Evolutionary conservation across 2,797 vertebrate genomes (phyloP).

Genomic region (Somateria mollissima): DNA sequence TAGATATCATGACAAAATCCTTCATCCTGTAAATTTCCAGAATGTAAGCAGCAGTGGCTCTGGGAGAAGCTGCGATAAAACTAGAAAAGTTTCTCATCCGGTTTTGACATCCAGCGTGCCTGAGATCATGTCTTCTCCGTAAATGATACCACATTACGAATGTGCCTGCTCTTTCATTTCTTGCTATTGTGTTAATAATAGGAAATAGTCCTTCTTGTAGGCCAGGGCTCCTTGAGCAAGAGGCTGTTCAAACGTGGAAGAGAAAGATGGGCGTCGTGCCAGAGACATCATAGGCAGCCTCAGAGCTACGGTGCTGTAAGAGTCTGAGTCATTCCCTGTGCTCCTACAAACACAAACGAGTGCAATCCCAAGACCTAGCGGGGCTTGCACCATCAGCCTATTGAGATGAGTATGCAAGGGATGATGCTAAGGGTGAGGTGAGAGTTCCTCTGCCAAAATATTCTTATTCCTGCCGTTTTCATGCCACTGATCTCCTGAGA

Average conservation of each 20-base stretch:
- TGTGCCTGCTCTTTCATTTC: not conserved
- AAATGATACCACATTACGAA: not conserved
- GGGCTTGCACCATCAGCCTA: not conserved
- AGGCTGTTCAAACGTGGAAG: not conserved
- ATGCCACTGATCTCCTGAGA: not conserved
- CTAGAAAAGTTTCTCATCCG: conserved; percentile 45
- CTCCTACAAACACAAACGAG: not conserved
- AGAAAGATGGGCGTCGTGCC: not conserved
- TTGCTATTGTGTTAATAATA: not conserved
- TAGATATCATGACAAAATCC: conserved; percentile 62
- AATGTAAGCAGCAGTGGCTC: not conserved
- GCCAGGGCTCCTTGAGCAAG: not conserved
- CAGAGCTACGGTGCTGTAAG: not conserved
- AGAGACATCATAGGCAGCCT: not conserved
- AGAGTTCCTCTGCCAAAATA: not conserved
- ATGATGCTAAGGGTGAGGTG: not conserved
- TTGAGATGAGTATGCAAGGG: not conserved
- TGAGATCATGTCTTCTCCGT: not conserved
- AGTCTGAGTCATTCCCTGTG: not conserved
- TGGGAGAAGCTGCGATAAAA: conserved; percentile 39
- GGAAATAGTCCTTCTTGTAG: not conserved
- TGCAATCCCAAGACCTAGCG: not conserved
- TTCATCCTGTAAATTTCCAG: conserved; percentile 59
- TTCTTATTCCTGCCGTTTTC: not conserved
- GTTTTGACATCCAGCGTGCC: not conserved